Conservation (phyloP, 2,113 vertebrate genomes). For the Alces alces region DNA sequence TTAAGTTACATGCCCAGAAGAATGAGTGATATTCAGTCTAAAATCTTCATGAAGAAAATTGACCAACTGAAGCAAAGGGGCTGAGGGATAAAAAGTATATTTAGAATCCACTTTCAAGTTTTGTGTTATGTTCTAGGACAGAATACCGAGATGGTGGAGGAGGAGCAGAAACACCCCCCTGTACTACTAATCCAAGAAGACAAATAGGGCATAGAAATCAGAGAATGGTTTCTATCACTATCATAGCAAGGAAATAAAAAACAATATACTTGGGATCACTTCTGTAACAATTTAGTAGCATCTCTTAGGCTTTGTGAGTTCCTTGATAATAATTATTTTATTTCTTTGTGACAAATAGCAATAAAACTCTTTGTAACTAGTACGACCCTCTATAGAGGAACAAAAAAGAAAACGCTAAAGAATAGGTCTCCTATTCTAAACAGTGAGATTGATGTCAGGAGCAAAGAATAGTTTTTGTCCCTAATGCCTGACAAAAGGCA, state of each 20-base stretch:
- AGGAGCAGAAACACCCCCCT: not conserved
- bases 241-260: not conserved
- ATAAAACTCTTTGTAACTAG: not conserved
- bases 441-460: not conserved
- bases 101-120: not conserved
- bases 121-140: not conserved
- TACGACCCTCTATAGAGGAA: not conserved
- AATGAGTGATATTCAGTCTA: not conserved
- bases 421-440: not conserved
- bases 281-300: not conserved
- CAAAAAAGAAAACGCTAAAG: not conserved
- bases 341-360: not conserved
- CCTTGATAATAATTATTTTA: not conserved
- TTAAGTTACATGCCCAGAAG: not conserved
- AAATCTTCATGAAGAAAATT: not conserved
- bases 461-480: not conserved
- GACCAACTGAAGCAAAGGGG: not conserved
- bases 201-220: not conserved
- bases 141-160: not conserved
- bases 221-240: not conserved
- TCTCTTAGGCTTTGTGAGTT: not conserved
- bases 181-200: not conserved
- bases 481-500: not conserved
- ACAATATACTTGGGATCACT: not conserved
- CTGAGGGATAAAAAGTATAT: not conserved